Percentiles rank a stretch among this genome's conserved stretches.
phyloP scores from a whole-genome alignment of 2,113 vertebrate species.

The Varanus komodoensis region DNA sequence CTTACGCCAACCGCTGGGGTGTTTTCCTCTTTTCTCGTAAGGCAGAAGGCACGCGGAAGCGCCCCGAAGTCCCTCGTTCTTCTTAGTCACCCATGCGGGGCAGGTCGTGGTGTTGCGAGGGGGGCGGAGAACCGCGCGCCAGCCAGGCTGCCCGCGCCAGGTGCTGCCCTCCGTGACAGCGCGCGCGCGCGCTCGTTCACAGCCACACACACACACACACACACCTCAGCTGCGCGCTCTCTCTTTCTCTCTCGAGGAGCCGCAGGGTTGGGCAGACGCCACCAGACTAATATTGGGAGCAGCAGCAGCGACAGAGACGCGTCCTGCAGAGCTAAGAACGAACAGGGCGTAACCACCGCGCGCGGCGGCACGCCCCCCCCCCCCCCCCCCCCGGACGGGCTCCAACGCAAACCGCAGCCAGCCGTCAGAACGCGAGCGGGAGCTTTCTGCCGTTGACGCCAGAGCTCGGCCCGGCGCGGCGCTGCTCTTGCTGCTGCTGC shows the following conservation, averaged over 20 bases:
- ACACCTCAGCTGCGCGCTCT: neutral
- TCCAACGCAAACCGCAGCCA: neutral
- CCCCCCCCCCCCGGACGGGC: neutral
- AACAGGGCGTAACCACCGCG: neutral
- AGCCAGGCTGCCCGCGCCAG: conserved; percentile 24
- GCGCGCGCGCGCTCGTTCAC: neutral
- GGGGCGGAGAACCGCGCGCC: neutral
- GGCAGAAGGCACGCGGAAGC: neutral
- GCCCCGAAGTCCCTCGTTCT: too few relatives aligned
- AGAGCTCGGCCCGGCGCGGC: neutral
- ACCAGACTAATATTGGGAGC: neutral
- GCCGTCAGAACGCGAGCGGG: neutral
- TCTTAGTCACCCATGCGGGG: too few relatives aligned
- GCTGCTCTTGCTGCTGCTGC: neutral
- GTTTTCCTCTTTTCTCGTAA: neutral
- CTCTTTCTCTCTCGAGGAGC: neutral
- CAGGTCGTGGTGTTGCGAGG: neutral
- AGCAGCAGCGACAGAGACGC: neutral
- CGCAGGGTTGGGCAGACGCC: neutral
- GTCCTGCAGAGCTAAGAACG: neutral
- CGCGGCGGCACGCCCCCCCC: neutral
- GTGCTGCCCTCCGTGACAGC: neutral
- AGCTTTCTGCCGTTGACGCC: neutral
- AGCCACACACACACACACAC: neutral
- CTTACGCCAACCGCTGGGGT: neutral